Conservation (phyloP, 1,140 invertebrate genomes). For the Apocrypta bakeri region DNA sequence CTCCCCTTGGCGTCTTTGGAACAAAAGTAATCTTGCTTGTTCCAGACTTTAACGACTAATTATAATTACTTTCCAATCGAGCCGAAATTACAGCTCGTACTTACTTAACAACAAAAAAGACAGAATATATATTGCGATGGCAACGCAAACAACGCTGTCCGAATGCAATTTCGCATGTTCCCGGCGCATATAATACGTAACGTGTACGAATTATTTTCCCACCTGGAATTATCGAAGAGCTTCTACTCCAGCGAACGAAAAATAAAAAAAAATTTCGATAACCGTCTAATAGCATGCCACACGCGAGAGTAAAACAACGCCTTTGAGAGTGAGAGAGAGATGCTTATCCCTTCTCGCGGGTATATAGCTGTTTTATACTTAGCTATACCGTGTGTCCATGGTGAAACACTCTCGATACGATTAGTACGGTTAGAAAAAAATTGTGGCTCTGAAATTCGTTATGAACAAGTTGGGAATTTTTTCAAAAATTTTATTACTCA, state of each 20-base stretch:
- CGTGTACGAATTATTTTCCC: not conserved
- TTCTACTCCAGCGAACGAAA: not conserved
- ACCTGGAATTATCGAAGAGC: not conserved
- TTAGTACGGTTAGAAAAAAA: too few species aligned
- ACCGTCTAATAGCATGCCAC: constrained; percentile 11
- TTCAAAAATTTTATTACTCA: too few species aligned
- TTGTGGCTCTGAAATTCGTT: too few species aligned
- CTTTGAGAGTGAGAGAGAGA: not conserved
- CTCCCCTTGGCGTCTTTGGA: not conserved
- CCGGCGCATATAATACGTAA: too few species aligned
- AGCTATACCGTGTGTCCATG: too few species aligned
- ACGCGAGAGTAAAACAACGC: not conserved
- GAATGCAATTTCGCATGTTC: not conserved
- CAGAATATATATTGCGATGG: too few species aligned
- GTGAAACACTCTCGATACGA: too few species aligned
- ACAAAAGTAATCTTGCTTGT: constrained; percentile 12
- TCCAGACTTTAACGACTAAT: not conserved
- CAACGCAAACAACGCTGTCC: not conserved
- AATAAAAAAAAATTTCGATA: constrained; percentile 8
- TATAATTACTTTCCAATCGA: not conserved
- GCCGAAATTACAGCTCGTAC: too few species aligned
- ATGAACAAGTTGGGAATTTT: too few species aligned
- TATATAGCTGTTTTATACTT: too few species aligned
- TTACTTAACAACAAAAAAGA: too few species aligned
- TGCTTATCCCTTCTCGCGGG: not conserved